These are phyloP conservation scores for Lepus timidus DNA, from an alignment of 2,113 vertebrate genomes.

Conservation along the genomic window DNA sequence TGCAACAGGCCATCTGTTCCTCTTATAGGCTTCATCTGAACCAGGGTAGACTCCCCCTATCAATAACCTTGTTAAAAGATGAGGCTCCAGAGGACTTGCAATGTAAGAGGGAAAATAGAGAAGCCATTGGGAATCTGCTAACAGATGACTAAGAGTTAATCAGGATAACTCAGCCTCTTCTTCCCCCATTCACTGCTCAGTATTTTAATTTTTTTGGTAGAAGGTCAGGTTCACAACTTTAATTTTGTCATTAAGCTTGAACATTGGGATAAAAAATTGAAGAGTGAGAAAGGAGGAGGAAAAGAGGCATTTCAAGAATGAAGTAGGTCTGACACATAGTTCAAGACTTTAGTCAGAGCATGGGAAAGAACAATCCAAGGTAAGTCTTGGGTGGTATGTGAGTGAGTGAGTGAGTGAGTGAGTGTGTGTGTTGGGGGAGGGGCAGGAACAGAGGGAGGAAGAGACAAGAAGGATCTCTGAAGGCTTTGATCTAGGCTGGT, in stretches of 20 bases:
- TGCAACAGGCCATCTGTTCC: no score
- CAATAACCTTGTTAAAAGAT: background rate
- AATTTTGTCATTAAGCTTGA: background rate
- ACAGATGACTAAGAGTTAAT: background rate
- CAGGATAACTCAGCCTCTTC: background rate
- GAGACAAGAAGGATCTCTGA: background rate
- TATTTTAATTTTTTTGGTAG: slow-evolving; percentile 9
- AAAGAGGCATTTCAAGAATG: slow-evolving; percentile 62
- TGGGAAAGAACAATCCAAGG: slow-evolving; percentile 62
- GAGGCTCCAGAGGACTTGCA: background rate
- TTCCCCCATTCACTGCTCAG: background rate
- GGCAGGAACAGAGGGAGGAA: background rate
- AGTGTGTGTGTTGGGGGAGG: background rate
- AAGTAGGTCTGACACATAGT: slow-evolving; percentile 43
- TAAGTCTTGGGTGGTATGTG: background rate
- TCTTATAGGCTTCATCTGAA: background rate
- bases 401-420: background rate
- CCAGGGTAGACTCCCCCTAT: background rate
- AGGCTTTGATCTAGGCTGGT: background rate
- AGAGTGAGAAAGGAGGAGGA: background rate
- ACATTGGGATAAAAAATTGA: background rate
- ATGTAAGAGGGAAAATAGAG: background rate
- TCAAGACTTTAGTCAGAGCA: slow-evolving; percentile 36
- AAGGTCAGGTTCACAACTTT: slow-evolving; percentile 36
- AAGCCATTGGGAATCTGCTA: background rate